These are phyloP conservation scores for Pararge aegeria DNA, from an alignment of 1,140 invertebrate species.

Conservation along the genomic window DNA sequence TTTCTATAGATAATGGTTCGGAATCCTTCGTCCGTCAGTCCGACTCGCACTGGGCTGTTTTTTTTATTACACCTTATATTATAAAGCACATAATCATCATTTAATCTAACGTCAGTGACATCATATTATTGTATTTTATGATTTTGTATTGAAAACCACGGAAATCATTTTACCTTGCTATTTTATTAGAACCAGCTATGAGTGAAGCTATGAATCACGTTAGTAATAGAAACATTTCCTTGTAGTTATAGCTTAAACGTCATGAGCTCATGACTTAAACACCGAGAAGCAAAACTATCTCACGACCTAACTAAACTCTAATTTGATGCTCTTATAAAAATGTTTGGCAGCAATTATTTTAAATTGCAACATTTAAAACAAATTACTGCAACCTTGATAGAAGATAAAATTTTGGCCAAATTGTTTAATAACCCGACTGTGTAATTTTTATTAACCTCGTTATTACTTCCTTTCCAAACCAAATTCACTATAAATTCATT, in stretches of 20 bases:
- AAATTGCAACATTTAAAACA: slow-evolving; percentile 13
- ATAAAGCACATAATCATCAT: too few relatives aligned
- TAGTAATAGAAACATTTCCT: background rate
- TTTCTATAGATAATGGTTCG: too few relatives aligned
- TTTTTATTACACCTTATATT: too few relatives aligned
- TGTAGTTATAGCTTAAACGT: background rate
- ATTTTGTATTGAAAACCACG: too few relatives aligned
- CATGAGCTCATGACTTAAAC: slow-evolving; percentile 1
- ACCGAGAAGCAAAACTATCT: background rate
- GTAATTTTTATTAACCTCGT: background rate
- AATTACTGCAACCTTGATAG: background rate
- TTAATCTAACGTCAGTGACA: too few relatives aligned
- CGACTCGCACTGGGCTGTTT: too few relatives aligned
- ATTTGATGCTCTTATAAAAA: background rate
- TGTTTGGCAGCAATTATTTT: slow-evolving; percentile 12
- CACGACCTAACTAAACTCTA: background rate
- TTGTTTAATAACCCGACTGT: background rate
- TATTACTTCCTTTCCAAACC: background rate
- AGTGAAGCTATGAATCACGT: too few relatives aligned
- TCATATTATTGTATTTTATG: too few relatives aligned
- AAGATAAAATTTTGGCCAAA: slow-evolving; percentile 1
- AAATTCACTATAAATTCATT: background rate
- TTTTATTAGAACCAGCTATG: too few relatives aligned
- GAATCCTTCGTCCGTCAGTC: too few relatives aligned
- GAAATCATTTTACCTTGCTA: too few relatives aligned